Percentiles rank a stretch among this genome's conserved stretches.
phyloP scores from a whole-genome alignment of 2,797 vertebrate genomes.

The Chiroxiphia lanceolata region DNA sequence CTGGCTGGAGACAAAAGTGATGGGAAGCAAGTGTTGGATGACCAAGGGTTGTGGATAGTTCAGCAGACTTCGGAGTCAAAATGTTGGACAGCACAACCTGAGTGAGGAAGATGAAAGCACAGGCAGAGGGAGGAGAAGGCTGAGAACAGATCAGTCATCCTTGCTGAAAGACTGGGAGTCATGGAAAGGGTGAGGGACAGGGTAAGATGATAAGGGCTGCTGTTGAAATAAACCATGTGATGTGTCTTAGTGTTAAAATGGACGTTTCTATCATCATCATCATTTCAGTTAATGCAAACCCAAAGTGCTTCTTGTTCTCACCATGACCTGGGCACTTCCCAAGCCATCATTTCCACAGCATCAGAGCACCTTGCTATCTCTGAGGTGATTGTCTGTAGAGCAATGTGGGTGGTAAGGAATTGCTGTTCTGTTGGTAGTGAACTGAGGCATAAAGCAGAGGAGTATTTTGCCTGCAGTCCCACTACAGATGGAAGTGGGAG shows the following conservation, averaged over 20 bases:
- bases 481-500: background rate
- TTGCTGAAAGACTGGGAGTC: conserved; percentile 9
- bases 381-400: background rate
- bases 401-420: background rate
- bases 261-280: background rate
- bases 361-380: background rate
- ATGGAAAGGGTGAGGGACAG: background rate
- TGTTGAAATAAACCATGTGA: conserved; percentile 42
- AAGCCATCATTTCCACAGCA: background rate
- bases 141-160: conserved; percentile 14
- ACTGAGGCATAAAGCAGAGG: background rate
- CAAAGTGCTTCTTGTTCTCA: background rate
- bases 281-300: background rate
- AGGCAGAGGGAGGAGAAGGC: background rate
- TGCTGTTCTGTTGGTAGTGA: background rate
- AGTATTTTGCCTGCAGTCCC: background rate
- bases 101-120: background rate
- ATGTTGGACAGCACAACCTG: background rate
- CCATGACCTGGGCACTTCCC: background rate
- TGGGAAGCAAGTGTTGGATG: background rate
- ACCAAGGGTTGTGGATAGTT: background rate
- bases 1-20: background rate
- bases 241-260: background rate
- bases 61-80: background rate
- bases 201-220: conserved; percentile 14